Evolutionary conservation across 2,888 invertebrate species (phyloP), one percentile per base, ranked within the genome.

Genomic region (Cacoxenus indagator): DNA sequence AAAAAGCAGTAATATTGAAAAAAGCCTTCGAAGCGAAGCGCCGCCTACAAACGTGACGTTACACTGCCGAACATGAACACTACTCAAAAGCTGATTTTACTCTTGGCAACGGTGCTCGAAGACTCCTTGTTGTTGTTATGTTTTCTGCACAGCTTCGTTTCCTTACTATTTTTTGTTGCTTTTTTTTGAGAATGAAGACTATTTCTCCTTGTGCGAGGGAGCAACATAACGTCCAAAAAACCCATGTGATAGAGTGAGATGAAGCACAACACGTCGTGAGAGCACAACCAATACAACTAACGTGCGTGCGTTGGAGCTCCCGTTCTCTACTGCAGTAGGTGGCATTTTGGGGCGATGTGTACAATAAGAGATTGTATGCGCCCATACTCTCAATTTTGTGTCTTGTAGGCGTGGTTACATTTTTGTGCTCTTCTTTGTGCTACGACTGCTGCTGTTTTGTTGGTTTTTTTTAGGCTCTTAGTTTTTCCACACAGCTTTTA

Each of bases 121-220:
- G n/a, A n/a, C n/a, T n/a, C n/a, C 14, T 24, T 54, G 54, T 14
- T 54, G 3, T 9, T 24, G 22, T n/a, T 48, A 8, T 48, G 6
- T 54, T 8, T 26, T 22, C 54, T 31, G 17, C 37, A 55, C 24
- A 55, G 55, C 51, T 51, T 55, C 31, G 31, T 31, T 59, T 51
- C 51, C 9, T 22, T 22, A 37, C 0, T 17, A 8, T 51, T 22
- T 17, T 51, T 51, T 5, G 51, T 51, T 51, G 51, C 22, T 51
- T 22, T 51, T 51, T 51, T 22, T 51, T 51, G 51, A 51, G 22
- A 19, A 51, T 51, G 51, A 17, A 51, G 22, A 51, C 51, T 51
- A 19, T 51, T 51, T 8, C 51, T 77, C n/a, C 19, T 81, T 72
- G 74, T 69, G 76, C 73, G 81, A 82, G 82, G 5, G 51, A 51